A percentile compares a stretch with the other conserved stretches of the same genome.
Evolutionary conservation across 1,140 invertebrate genomes (phyloP).

Genomic region (Lepidurus packardi): DNA sequence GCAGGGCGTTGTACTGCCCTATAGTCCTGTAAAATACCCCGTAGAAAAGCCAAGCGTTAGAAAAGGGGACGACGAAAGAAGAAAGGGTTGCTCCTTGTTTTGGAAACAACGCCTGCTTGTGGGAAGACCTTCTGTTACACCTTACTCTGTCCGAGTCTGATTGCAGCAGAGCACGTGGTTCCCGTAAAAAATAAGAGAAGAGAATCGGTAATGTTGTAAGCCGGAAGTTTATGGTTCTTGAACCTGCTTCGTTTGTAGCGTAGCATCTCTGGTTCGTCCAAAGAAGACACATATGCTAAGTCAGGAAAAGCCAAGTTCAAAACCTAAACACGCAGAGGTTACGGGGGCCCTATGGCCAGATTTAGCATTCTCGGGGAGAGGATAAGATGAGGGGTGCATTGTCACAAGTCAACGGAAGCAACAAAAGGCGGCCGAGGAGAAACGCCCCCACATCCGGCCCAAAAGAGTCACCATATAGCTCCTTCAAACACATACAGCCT

Average conservation of each 20-base stretch:
- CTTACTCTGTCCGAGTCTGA: not conserved
- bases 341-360: not conserved
- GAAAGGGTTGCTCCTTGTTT: too few relatives aligned
- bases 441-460: conserved; percentile 6
- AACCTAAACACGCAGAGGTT: conserved; percentile 11
- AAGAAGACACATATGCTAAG: not conserved
- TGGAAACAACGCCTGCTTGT: too few relatives aligned
- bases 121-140: not conserved
- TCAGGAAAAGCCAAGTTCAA: not conserved
- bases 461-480: not conserved
- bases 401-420: not conserved
- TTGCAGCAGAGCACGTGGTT: not conserved
- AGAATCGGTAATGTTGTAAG: not conserved
- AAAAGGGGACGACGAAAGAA: too few relatives aligned
- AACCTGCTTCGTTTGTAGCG: not conserved
- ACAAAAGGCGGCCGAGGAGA: not conserved
- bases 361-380: not conserved
- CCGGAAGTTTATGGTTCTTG: conserved; percentile 4
- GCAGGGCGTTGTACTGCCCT: too few relatives aligned
- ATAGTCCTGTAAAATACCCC: too few relatives aligned
- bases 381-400: not conserved
- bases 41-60: too few relatives aligned
- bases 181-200: not conserved
- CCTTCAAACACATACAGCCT: not conserved
- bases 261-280: not conserved